phyloP scores from a whole-genome alignment of 2,797 vertebrate genomes.

The Tapera naevia region DNA sequence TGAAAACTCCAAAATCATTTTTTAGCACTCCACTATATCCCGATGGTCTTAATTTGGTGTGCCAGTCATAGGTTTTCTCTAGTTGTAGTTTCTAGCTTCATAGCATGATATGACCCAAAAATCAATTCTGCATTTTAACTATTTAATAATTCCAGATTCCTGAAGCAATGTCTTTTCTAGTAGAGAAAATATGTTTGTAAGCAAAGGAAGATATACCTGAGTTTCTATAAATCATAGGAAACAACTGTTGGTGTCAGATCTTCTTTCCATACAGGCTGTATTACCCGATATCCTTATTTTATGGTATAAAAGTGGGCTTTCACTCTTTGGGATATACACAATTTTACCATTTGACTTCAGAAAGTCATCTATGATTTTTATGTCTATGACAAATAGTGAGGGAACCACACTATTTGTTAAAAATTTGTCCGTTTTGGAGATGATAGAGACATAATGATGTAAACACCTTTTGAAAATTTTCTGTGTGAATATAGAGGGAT shows the following conservation, averaged over 20 bases:
- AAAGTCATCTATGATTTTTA: not conserved
- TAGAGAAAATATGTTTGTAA: not conserved
- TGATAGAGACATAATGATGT: not conserved
- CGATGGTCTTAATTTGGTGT: not conserved
- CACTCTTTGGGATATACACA: not conserved
- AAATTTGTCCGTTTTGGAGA: not conserved
- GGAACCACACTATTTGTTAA: not conserved
- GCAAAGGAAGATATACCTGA: not conserved
- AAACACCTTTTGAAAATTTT: not conserved
- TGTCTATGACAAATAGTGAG: not conserved
- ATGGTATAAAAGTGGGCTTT: not conserved
- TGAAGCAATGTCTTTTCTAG: not conserved
- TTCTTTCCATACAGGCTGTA: not conserved
- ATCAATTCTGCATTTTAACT: not conserved
- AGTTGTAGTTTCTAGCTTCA: not conserved
- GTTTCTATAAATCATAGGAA: not conserved
- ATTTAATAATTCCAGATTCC: not conserved
- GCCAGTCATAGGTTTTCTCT: not conserved
- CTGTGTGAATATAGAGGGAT: not conserved
- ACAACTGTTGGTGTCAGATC: not conserved
- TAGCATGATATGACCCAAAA: not conserved
- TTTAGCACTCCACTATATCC: not conserved
- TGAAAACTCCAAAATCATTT: not conserved
- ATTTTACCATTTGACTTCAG: not conserved
- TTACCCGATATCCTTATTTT: not conserved